Evolutionary conservation across 2,888 invertebrate species (phyloP).

Genomic region (Zele albiditarsus): DNA sequence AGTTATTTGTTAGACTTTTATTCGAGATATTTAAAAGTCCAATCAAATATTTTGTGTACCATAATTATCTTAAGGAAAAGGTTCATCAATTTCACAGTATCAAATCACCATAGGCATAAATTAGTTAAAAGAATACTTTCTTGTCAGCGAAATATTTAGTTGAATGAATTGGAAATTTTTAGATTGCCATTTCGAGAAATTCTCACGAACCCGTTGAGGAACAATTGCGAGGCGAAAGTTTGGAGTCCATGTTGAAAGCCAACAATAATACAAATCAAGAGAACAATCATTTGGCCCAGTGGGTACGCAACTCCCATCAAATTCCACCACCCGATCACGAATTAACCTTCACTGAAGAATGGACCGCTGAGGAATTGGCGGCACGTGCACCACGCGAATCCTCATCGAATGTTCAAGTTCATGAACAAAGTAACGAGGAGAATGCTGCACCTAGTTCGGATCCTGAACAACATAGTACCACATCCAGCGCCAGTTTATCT

Average conservation of each 20-base stretch:
- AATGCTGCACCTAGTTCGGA: slow-evolving; percentile 63
- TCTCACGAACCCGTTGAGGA: slow-evolving; percentile 45
- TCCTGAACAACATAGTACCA: slow-evolving; percentile 67
- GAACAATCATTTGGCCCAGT: slow-evolving; percentile 66
- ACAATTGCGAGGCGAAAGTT: slow-evolving; percentile 48
- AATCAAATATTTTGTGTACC: no score
- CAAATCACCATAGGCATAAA: no score
- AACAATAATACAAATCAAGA: slow-evolving; percentile 53
- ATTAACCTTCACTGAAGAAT: slow-evolving; percentile 64
- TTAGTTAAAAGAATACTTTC: not conserved
- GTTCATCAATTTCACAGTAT: no score
- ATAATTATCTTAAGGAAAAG: no score
- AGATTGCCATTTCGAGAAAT: slow-evolving; percentile 48
- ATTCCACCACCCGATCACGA: slow-evolving; percentile 68
- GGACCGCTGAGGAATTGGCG: slow-evolving; percentile 68
- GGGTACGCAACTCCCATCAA: slow-evolving; percentile 70
- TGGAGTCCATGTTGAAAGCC: slow-evolving; percentile 52
- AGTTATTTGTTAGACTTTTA: slow-evolving; percentile 29
- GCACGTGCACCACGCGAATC: slow-evolving; percentile 64
- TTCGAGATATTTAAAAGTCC: no score
- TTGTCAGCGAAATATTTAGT: not conserved
- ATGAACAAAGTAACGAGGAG: slow-evolving; percentile 59
- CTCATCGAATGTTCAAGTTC: slow-evolving; percentile 40
- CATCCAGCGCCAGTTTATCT: slow-evolving; percentile 69
- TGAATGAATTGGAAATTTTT: not conserved